Evolutionary conservation across 64 coral and sea anemone genomes (phyloP), one percentile per base, ranked within the genome.

Genomic region (Platygyra sinensis): DNA sequence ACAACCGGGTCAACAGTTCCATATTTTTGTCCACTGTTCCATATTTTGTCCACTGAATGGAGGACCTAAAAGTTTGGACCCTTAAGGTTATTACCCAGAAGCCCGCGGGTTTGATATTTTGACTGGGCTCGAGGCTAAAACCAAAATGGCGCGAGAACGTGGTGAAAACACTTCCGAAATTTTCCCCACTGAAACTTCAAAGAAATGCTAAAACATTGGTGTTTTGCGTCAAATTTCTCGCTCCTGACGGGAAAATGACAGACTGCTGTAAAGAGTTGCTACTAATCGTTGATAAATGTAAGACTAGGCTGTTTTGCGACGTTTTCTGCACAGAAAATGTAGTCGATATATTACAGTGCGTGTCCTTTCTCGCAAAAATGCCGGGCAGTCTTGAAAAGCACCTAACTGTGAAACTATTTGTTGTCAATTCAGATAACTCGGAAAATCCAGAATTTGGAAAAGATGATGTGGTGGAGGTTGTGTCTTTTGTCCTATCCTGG

Each of bases 211-310:
- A 33, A 77, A 77, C 76, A 61, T 10, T 49, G n/a, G 29, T 87
- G 14, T 31, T 67, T 79, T 86, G 50, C 69, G 20, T 52, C 46
- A 50, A 57, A 19, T 25, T 78, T 72, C 72, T 30, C 50, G 20
- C 42, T 49, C 57, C 20, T 52, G 17, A 62, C 15, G 36, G 71
- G 30, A 94, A 78, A 75, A 96, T 96, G 95, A 75, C 95, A 90
- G 95, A 96, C 60, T 96, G 95, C 74, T 96, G 95, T 91, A 94
- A 94, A 77, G 95, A 96, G 22, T 79, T 96, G 50, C 93, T 96
- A 76, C 57, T 81, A 75, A 93, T 92, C 49, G 76, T 94, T 50
- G 91, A 94, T 50, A 96, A 96, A 91, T 96, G 95, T 94, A 89
- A 90, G 91, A 49, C 22, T 67, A 24, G 16, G 11, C 31, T 52